Conservation (phyloP, 2,113 vertebrate genomes). For the Dromas ardeola region DNA sequence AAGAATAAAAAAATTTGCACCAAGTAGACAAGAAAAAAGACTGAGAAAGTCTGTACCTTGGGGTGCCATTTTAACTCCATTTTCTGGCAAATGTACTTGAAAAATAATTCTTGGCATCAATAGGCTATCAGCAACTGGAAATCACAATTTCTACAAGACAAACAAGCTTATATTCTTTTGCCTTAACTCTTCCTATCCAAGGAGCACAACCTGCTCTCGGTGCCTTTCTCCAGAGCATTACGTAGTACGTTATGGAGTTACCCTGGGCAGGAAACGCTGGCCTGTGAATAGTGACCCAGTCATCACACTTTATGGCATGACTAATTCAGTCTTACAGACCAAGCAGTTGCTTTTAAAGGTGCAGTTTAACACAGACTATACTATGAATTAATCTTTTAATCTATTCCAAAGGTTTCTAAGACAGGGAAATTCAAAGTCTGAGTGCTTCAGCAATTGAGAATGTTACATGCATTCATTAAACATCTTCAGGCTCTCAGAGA, state of each 20-base stretch:
- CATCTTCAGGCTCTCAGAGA: neutral
- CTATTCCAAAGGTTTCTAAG: neutral
- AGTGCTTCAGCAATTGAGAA: neutral
- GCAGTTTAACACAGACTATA: neutral
- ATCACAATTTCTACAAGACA: neutral
- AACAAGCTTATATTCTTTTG: neutral
- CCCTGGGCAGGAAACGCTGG: neutral
- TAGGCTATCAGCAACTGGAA: neutral
- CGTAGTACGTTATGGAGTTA: neutral
- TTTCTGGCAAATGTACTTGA: neutral
- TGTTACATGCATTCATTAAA: neutral
- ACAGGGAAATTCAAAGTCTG: neutral
- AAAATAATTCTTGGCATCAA: neutral
- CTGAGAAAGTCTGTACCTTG: neutral
- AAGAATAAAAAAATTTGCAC: neutral
- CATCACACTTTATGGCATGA: neutral
- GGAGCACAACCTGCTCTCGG: neutral
- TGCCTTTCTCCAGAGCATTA: neutral
- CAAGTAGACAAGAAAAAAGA: neutral
- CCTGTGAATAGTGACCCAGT: neutral
- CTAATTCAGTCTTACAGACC: neutral
- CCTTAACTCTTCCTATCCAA: neutral
- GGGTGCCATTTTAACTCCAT: neutral
- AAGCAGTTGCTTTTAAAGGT: neutral
- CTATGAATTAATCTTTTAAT: neutral